These are phyloP conservation scores for Sphenodon punctatus DNA, from an alignment of 2,797 vertebrate genomes.

Conservation along the genomic window DNA sequence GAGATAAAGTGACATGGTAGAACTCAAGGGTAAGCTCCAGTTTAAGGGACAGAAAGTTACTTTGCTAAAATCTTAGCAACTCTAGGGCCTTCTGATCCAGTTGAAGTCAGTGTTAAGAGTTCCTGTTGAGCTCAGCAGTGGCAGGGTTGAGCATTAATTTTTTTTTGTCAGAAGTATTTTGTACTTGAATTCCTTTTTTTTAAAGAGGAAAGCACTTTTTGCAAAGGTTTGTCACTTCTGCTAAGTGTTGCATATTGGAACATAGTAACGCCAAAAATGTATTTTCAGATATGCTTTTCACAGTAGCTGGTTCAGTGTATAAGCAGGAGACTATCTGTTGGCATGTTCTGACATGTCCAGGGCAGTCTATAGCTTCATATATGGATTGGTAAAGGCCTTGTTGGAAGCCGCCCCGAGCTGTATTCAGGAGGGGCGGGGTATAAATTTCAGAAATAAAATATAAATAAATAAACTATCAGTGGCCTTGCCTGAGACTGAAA, in stretches of 20 bases:
- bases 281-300: background rate
- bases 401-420: no score
- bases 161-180: background rate
- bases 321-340: no score
- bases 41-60: slow-evolving; percentile 28
- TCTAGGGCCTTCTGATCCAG: background rate
- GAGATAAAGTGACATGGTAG: background rate
- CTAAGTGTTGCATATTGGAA: background rate
- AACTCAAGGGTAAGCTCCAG: background rate
- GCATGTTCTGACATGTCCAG: no score
- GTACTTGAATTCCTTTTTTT: no score
- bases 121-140: background rate
- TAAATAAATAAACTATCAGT: no score
- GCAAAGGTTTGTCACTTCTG: background rate
- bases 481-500: no score
- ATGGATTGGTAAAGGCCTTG: no score
- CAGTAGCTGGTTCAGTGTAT: no score
- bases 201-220: background rate
- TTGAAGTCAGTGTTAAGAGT: background rate
- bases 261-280: background rate
- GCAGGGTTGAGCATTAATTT: background rate
- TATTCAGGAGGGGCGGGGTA: no score
- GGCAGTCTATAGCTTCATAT: no score
- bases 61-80: background rate
- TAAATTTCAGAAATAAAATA: no score